Percentiles rank a stretch among this genome's conserved stretches.
Conservation (phyloP, 1,140 invertebrate species). For the Leptinotarsa texana region DNA sequence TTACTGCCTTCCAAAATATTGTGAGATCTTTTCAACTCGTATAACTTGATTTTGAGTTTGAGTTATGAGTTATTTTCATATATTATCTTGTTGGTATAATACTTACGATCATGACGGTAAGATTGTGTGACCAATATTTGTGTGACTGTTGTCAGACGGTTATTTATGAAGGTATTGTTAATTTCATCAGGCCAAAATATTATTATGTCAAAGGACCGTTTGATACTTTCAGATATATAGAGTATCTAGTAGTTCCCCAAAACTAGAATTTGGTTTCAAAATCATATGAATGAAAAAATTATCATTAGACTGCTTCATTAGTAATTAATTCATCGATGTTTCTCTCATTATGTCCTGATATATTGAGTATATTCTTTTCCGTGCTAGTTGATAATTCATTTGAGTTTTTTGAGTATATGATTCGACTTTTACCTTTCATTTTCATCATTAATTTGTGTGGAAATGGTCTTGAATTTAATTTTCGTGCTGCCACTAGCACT, state of each 20-base stretch:
- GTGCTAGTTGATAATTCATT: background rate
- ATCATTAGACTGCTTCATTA: background rate
- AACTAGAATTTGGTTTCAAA: background rate
- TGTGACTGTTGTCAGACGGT: background rate
- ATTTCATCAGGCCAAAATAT: background rate
- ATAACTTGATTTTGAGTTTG: too few relatives aligned
- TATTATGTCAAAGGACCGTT: background rate
- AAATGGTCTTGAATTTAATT: background rate
- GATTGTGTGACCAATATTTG: background rate
- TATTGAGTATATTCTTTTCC: background rate
- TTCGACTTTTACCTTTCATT: too few relatives aligned
- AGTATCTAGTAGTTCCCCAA: background rate
- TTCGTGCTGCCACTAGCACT: background rate
- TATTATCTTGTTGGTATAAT: too few relatives aligned
- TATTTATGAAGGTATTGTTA: background rate
- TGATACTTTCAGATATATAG: too few relatives aligned
- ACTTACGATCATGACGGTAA: too few relatives aligned
- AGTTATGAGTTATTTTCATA: too few relatives aligned
- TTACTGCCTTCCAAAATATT: too few relatives aligned
- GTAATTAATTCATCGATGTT: background rate
- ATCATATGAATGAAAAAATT: background rate
- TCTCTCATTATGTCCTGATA: constrained; percentile 3
- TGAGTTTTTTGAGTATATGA: too few relatives aligned
- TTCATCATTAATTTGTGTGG: background rate
- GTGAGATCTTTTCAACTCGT: too few relatives aligned